Evolutionary conservation across 53 echinoderm and acorn worm genomes (phyloP).

Genomic region (Patiria pectinifera): DNA sequence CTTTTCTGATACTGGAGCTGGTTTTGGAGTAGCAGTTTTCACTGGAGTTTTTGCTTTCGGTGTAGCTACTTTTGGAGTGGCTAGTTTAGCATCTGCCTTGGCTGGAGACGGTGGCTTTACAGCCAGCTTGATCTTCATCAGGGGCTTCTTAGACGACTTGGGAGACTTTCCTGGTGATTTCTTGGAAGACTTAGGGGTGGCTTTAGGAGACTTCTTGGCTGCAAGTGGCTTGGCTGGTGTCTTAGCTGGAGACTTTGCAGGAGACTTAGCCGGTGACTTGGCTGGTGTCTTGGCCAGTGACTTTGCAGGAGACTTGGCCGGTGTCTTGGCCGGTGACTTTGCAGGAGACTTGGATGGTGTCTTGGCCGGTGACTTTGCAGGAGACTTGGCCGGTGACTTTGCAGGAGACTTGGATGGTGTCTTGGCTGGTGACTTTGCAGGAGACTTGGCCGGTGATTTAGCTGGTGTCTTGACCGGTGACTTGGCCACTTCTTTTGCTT

Average conservation of each 20-base stretch:
- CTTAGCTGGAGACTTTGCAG: constrained; percentile 43
- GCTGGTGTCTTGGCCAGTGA: constrained; percentile 38
- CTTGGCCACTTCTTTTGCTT: constrained; percentile 53
- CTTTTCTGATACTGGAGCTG: constrained; percentile 30
- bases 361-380: constrained; percentile 44
- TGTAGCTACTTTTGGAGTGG: constrained; percentile 17
- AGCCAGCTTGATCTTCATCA: constrained; percentile 44
- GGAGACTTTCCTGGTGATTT: constrained; percentile 49
- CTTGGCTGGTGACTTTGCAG: constrained; percentile 27
- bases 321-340: constrained; percentile 58
- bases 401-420: constrained; percentile 48
- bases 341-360: constrained; percentile 39
- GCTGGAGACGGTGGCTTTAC: constrained; percentile 44
- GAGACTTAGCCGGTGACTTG: constrained; percentile 61
- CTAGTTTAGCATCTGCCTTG: constrained; percentile 27
- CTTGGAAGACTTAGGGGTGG: constrained; percentile 47
- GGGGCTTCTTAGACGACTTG: constrained; percentile 45
- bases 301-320: constrained; percentile 45
- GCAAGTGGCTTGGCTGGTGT: constrained; percentile 15
- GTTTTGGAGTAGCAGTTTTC: constrained; percentile 37
- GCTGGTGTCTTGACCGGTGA: constrained; percentile 37
- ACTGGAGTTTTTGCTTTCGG: constrained; percentile 42
- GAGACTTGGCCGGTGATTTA: constrained; percentile 39
- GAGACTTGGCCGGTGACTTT: constrained; percentile 54
- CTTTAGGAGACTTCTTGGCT: constrained; percentile 46